These are phyloP conservation scores for Neotoma lepida DNA, from an alignment of 2,113 vertebrate species.

Conservation along the genomic window DNA sequence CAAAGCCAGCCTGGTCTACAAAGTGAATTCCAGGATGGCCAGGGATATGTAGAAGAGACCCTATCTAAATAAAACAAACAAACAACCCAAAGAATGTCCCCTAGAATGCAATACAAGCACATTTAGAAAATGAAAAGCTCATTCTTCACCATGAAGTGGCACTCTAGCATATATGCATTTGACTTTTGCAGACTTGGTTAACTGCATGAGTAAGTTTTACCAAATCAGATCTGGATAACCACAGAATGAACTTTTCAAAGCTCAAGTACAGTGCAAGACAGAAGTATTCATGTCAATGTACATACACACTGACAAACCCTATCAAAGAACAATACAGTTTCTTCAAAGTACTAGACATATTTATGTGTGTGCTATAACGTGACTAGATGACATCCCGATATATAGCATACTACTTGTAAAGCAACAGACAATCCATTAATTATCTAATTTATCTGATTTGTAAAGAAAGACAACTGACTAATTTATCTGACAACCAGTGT, in stretches of 20 bases:
- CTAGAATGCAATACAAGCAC: not conserved
- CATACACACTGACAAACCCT: not conserved
- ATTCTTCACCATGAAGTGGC: slow-evolving; percentile 26
- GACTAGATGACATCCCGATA: not conserved
- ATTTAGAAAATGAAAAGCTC: slow-evolving; percentile 50
- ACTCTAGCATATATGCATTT: not conserved
- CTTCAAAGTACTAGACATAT: not conserved
- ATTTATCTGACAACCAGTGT: not conserved
- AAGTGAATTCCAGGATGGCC: not conserved
- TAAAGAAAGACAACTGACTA: not conserved
- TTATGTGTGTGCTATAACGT: not conserved
- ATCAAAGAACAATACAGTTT: not conserved
- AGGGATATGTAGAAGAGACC: not conserved
- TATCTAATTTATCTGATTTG: not conserved
- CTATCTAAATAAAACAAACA: not conserved
- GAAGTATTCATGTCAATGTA: not conserved
- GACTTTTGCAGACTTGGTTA: not conserved
- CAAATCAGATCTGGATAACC: slow-evolving; percentile 8
- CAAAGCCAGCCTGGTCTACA: not conserved
- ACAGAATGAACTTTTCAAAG: slow-evolving; percentile 41
- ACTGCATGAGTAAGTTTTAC: not conserved
- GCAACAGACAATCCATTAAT: not conserved
- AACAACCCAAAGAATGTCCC: not conserved
- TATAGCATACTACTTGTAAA: not conserved
- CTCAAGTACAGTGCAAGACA: slow-evolving; percentile 12